Base-by-base conservation (phyloP, 2,797 vertebrate species). In the Esox masquinongy region DNA sequence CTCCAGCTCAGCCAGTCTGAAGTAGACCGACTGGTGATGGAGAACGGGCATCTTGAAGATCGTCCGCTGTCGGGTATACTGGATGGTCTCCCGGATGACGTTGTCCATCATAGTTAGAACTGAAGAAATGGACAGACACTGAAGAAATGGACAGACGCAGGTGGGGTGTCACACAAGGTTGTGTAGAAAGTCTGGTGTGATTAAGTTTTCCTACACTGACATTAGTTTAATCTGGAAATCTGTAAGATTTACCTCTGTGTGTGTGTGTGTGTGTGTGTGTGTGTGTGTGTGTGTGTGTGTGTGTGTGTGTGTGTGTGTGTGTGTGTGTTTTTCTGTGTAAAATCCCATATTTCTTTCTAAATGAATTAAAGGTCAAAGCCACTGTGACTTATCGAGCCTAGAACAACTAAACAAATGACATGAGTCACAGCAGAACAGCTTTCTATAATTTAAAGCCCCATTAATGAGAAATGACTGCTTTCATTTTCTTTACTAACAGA, bases 1-100 rank as follows among this genome's bases (percentile, higher is more conserved):
- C 68, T 94, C 91, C 83, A 97, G 90, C 90, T 97, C 95, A 0
- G 96, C 97, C 90, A 98, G 85, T 79, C 91, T 91, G 88, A 95
- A 98, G 74, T 96, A 94, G 75, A 97, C 94, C 0, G 85, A 34
- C 86, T 98, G 96, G 86, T 97, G 94, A 85, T 95, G 50, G 79
- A 97, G 92, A 56, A 97, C 73, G 0, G 96, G 84, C 75, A 82
- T 88, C 53, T 84, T 89, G 84, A 97, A 98, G 82, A 93, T 92
- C 82, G 94, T 93, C 78, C 95, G 89, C 85, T 96, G 94, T 1
- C 74, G 70, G 0, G 95, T 95, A 91, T 97, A 97, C 14, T 92
- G 81, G 8, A 95, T 88, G 0, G 96, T 97, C 73, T 96, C 95
- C 83, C 91, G 87, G 64, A 97, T 90, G 36, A 95, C 0, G 3